Conservation (phyloP, 2,888 invertebrate genomes). For the Tetranychus truncatus region DNA sequence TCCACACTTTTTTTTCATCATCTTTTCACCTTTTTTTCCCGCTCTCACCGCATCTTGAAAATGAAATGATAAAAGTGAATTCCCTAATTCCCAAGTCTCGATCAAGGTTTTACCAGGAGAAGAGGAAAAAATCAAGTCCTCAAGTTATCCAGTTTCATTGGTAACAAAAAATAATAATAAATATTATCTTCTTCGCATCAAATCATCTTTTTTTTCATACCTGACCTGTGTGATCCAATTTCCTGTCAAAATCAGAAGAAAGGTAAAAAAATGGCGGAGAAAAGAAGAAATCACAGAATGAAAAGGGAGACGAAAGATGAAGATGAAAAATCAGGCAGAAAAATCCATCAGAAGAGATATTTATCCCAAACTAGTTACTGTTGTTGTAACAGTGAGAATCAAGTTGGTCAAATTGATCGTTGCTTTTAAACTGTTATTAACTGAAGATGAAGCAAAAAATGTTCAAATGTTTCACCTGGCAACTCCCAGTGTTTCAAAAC, state of each 20-base stretch:
- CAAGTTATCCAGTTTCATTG: neutral
- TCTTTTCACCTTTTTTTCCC: neutral
- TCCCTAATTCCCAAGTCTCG: slow-evolving; percentile 1
- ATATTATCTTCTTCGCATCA: neutral
- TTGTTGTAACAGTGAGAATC: neutral
- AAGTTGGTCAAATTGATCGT: neutral
- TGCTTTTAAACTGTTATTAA: neutral
- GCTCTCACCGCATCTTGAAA: neutral
- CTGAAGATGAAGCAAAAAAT: too few relatives aligned
- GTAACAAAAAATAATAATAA: neutral
- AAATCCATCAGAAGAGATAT: neutral
- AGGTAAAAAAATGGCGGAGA: neutral
- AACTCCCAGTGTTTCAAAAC: too few relatives aligned
- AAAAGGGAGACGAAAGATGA: neutral
- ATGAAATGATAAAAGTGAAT: neutral
- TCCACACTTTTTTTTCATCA: neutral
- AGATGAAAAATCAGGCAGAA: neutral
- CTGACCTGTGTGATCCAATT: neutral
- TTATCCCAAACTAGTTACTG: neutral
- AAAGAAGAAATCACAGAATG: neutral
- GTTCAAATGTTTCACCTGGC: too few relatives aligned
- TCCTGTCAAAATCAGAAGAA: neutral
- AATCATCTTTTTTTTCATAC: neutral
- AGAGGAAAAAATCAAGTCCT: neutral
- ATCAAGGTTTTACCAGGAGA: neutral